Conservation (phyloP, 2,888 invertebrate genomes). For the Tiliacea citrago region DNA sequence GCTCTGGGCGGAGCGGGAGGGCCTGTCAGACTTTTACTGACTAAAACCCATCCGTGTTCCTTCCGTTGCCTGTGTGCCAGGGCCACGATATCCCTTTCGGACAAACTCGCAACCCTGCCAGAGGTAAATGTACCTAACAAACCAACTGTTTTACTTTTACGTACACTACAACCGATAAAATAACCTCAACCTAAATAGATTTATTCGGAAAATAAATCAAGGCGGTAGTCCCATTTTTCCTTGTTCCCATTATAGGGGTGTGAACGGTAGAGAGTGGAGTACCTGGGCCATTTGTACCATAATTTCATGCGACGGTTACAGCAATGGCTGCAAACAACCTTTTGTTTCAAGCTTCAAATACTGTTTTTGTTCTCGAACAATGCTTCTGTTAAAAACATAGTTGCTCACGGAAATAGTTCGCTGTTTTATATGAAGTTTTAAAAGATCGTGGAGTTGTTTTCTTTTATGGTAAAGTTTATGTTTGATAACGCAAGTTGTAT, state of each 20-base stretch:
- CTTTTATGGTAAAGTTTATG: constrained; percentile 32
- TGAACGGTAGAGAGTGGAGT: constrained; percentile 46
- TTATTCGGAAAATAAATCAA: constrained; percentile 54
- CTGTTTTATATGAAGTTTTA: constrained; percentile 40
- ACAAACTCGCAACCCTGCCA: too few relatives aligned
- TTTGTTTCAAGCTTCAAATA: constrained; percentile 64
- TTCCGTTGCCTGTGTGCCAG: too few relatives aligned
- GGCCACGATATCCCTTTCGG: too few relatives aligned
- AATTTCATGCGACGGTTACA: constrained; percentile 59
- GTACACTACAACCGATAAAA: constrained; percentile 16
- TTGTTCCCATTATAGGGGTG: constrained; percentile 43
- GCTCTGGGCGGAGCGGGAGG: too few relatives aligned
- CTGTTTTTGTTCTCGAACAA: constrained; percentile 60
- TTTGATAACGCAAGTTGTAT: constrained; percentile 24
- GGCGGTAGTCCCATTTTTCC: constrained; percentile 48
- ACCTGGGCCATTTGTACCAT: constrained; percentile 61
- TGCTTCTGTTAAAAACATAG: constrained; percentile 53
- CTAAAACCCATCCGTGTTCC: too few relatives aligned
- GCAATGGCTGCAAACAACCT: constrained; percentile 49
- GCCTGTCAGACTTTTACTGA: too few relatives aligned
- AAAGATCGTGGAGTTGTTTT: constrained; percentile 41
- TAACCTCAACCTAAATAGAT: constrained; percentile 18
- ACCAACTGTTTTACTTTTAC: neutral
- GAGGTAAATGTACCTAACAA: neutral
- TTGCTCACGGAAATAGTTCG: constrained; percentile 51